Base-by-base conservation (phyloP, 2,797 vertebrate species). In the Pipistrellus nathusii region DNA sequence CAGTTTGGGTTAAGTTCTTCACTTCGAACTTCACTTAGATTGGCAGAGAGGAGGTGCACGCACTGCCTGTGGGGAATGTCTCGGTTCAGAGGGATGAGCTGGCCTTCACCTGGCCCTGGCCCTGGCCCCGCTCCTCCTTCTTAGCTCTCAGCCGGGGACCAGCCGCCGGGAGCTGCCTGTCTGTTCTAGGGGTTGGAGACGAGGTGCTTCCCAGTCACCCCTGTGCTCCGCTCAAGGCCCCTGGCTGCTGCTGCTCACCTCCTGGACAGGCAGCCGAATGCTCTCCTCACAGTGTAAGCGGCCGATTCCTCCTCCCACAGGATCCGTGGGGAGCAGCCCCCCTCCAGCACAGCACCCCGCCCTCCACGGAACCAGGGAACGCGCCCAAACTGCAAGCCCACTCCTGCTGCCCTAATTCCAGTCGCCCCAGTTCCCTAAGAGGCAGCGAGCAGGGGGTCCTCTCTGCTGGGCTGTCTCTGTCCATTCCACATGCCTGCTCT, bases 341-440 rank as follows among this genome's bases (percentile, higher is more conserved):
- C 27, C 27, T 62, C 59, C 59, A 14, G 27, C 10, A n/a, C 18
- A n/a, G 38, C 69, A 46, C 21, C 11, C 13, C 48, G 14, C 38
- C 51, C 32, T 71, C 91, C 72, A 27, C 8, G 27, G 30, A 71
- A 76, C 66, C 68, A 75, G 14, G 15, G 2, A 71, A 75, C 75
- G 27, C 11, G 35, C 51, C 62, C 82, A 6, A 55, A 89, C 81
- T 85, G 78, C 90, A 95, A 85, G 41, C 53, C 53, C 71, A 92
- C 76, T 64, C 53, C 8, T 46, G n/a, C 51, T 4, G 76, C 66
- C 57, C 23, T 23, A 82, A 91, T 51, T 27, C 8, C 23, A 44
- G 46, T 55, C 20, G 21, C 9, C 9, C 55, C 90, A 83, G 75
- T 85, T 88, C 66, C 83, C 72, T 92, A 85, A 76, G 91, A 96